These are phyloP conservation scores for Volucella inflata DNA, from an alignment of 2,888 invertebrate species.

Conservation along the genomic window DNA sequence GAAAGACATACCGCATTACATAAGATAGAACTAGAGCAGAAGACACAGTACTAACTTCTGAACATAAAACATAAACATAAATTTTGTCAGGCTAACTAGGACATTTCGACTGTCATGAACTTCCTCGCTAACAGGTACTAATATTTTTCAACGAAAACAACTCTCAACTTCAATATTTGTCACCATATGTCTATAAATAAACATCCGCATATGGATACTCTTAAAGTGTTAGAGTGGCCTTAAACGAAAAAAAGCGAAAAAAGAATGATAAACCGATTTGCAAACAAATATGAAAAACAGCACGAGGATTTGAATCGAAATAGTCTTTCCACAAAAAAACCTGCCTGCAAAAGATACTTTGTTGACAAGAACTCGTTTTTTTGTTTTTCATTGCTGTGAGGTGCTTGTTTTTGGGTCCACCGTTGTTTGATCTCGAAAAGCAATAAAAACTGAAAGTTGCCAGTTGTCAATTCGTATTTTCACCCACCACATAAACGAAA, in stretches of 20 bases:
- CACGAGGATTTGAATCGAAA: constrained; percentile 8
- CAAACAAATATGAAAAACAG: constrained; percentile 24
- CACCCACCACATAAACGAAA: constrained; percentile 2
- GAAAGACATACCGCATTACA: too few relatives aligned
- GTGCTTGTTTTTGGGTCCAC: constrained; percentile 4
- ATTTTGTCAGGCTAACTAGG: too few relatives aligned
- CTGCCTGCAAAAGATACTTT: neutral
- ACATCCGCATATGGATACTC: neutral
- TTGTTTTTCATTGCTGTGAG: neutral
- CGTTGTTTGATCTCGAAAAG: constrained; percentile 39
- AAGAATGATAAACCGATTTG: neutral
- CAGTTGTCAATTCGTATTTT: constrained; percentile 37
- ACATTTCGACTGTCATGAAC: too few relatives aligned
- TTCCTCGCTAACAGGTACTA: too few relatives aligned
- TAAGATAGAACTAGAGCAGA: too few relatives aligned
- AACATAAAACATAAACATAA: too few relatives aligned
- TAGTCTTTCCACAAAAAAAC: constrained; percentile 4
- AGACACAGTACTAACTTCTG: too few relatives aligned
- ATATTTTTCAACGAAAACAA: neutral
- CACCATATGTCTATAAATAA: constrained; percentile 4
- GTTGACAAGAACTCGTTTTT: neutral
- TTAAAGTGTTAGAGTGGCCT: neutral
- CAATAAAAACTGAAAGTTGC: constrained; percentile 49
- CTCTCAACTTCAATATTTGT: neutral
- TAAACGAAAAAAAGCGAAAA: neutral